Evolutionary conservation across 2,888 invertebrate species (phyloP).

Genomic region (Taphrorychus bicolor): DNA sequence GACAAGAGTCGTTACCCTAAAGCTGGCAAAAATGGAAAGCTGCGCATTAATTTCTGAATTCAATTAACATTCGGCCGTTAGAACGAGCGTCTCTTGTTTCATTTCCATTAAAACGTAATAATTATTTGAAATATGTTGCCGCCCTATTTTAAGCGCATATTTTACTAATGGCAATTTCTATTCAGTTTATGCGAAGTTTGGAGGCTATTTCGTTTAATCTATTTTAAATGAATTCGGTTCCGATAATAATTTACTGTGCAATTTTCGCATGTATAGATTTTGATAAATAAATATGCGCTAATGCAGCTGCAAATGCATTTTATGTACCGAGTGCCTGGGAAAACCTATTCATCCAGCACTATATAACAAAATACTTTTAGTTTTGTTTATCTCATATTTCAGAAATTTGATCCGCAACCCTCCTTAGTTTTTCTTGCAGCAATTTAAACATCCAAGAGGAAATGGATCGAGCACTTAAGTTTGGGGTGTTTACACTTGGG

Average conservation of each 20-base stretch:
- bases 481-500: slow-evolving; percentile 34
- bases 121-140: neutral
- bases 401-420: slow-evolving; percentile 15
- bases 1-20: neutral
- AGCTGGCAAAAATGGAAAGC: neutral
- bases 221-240: neutral
- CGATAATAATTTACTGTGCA: neutral
- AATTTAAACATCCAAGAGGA: slow-evolving; percentile 28
- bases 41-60: neutral
- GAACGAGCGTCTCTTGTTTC: neutral
- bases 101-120: neutral
- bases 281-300: neutral
- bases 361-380: too few relatives aligned
- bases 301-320: neutral
- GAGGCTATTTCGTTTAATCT: neutral
- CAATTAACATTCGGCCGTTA: neutral
- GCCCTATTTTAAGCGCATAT: neutral
- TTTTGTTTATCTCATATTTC: slow-evolving; percentile 22
- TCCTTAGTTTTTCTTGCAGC: slow-evolving; percentile 16
- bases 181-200: neutral
- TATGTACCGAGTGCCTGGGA: too few relatives aligned
- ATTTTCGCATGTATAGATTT: neutral
- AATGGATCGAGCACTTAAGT: slow-evolving; percentile 34
- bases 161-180: neutral
- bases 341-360: too few relatives aligned